Evolutionary conservation across 2,797 vertebrate genomes (phyloP), one percentile per base, ranked within the genome.

Genomic region (Aldrovandia affinis): DNA sequence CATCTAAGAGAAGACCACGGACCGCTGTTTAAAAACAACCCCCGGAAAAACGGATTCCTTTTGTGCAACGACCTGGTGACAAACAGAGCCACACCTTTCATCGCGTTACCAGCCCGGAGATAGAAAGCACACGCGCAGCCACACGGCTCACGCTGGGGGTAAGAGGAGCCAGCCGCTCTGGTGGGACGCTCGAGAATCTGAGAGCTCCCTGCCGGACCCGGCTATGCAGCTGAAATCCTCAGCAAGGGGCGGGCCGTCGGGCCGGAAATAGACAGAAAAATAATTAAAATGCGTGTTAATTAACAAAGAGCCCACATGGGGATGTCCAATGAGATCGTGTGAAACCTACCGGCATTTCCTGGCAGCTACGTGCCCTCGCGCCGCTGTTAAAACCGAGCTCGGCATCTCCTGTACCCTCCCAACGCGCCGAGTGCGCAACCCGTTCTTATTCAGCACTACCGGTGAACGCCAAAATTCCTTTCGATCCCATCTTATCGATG

Each of bases 221-320:
- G 70, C 75, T 36, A 80, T 57, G 61, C 78, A 28, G 30, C 83
- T 68, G 20, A 59, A 70, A 65, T 68, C 47, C 59, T 57, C 59
- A 42, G 83, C 61, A 33, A 57, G 80, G n/a, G 61, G 47, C 61
- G 28, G 30, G 52, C 80, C 20, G 55, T 12, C 73, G 39, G 9
- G 54, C 80, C 61, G 28, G 80, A 86, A 86, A 86, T 83, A 84
- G 79, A 82, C 52, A 20, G 63, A 61, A 78, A 54, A 80, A 83
- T 65, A 8, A 83, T 77, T 30, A 42, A 83, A 82, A 42, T 78
- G 52, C n/a, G 78, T 14, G 39, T 63, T 73, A 59, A 87, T 85
- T 87, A 81, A 81, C 54, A 81, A 36, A 80, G 59, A 28, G 33
- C 50, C 52, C 75, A 68, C 28, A 54, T 39, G 18, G 28, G 44